Base-by-base conservation (phyloP, 2,113 vertebrate genomes). In the Chaetodon trifascialis region DNA sequence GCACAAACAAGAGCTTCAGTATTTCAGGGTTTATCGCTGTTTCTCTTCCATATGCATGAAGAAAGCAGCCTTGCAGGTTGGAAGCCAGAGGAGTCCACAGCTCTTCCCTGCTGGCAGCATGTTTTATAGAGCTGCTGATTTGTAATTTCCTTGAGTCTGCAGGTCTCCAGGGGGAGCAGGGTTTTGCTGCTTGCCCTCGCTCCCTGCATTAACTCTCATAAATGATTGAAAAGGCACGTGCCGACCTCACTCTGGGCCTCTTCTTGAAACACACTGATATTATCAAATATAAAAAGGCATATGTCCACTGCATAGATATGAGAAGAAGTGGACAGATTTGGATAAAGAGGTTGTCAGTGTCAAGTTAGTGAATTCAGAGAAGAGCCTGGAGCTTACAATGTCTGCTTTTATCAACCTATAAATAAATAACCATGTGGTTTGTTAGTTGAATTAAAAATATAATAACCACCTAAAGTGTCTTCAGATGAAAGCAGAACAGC, bases 171-270 rank as follows among this genome's bases (percentile, higher is more conserved):
- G 7, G 46, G 73, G 67, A 87, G 67, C 42, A 72, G 73, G 59
- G 66, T 82, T 79, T 75, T 69, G 51, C 86, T 66, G 66, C 82
- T 68, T n/a, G 17, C 23, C 36, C 80, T 86, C 55, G 36, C 88
- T 83, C 84, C 51, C 79, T 84, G 86, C 86, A 89, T 90, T 89
- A 80, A 76, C 51, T 84, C 82, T 76, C 81, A 93, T 92, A 65
- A 92, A 93, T 91, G 79, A 87, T 91, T 17, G 80, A 93, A 23
- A 66, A 77, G 64, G 65, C 87, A 88, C 60, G 75, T 86, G 88
- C 25, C 6, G 63, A 54, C 74, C 65, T 75, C 5, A 1, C 49
- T 46, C 82, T 38, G 9, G 64, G 56, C 40, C 74, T 15, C 58
- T 63, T 76, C 85, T 86, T 0, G 0, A 51, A 76, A 65, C 70